Conservation (phyloP, 2,113 vertebrate species). For the Neogale vison region DNA sequence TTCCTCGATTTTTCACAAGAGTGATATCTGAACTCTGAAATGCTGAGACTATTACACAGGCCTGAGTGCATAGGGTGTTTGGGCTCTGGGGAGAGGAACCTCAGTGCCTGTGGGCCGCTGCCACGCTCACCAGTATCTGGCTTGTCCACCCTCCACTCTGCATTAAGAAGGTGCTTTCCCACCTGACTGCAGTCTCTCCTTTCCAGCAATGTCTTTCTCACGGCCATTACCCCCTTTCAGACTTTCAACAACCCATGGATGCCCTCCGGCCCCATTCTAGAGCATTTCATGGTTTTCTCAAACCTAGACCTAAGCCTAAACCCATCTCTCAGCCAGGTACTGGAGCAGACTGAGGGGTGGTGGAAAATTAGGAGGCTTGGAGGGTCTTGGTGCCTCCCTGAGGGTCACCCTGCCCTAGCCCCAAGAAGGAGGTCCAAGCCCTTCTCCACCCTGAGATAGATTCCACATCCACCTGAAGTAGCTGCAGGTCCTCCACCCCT, state of each 20-base stretch:
- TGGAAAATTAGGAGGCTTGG: background rate
- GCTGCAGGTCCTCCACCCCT: background rate
- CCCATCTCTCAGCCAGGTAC: background rate
- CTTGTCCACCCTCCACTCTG: background rate
- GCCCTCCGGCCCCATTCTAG: background rate
- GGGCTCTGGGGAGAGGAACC: background rate
- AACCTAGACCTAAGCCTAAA: background rate
- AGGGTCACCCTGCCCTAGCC: too few relatives aligned
- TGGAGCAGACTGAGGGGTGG: background rate
- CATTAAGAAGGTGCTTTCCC: background rate
- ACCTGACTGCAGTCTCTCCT: background rate
- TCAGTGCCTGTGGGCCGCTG: too few relatives aligned
- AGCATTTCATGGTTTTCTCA: background rate
- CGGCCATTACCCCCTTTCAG: background rate
- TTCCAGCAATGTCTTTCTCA: background rate
- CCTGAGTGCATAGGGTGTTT: background rate
- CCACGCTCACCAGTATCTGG: accelerated
- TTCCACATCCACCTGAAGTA: background rate
- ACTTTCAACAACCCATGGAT: too few relatives aligned
- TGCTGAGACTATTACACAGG: background rate
- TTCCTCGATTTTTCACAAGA: background rate
- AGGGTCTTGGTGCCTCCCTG: background rate
- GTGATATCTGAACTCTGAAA: background rate
- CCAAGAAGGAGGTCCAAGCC: background rate
- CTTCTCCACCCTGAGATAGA: background rate